A percentile compares a stretch with the other conserved stretches of the same genome.
Conservation (phyloP, 2,888 invertebrate genomes). For the Hirtodrosophila trivittata region DNA sequence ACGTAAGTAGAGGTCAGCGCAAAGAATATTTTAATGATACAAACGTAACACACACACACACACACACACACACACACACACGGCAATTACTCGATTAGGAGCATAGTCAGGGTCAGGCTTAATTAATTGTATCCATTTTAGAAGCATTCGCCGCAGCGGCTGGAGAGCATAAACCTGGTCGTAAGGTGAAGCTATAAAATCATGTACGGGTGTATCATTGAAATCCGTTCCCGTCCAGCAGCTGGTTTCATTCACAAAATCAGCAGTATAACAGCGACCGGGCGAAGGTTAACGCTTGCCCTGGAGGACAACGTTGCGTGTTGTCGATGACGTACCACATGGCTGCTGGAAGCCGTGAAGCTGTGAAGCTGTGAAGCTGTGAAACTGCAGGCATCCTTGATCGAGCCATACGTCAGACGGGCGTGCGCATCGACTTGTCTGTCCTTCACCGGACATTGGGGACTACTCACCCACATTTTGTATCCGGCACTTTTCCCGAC, state of each 20-base stretch:
- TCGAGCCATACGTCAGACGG: conserved; percentile 55
- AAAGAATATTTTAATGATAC: conserved; percentile 38
- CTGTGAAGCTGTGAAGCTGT: conserved; percentile 3
- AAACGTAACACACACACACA: conserved; percentile 13
- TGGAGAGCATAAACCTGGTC: no score
- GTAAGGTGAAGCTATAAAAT: background rate
- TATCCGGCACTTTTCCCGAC: conserved; percentile 1
- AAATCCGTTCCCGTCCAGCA: conserved; percentile 9
- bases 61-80: background rate
- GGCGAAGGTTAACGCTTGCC: conserved; percentile 71
- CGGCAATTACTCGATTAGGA: conserved; percentile 43
- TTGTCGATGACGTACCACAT: conserved; percentile 62
- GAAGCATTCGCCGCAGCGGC: background rate
- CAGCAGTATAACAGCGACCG: conserved; percentile 28
- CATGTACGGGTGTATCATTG: background rate
- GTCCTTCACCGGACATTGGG: conserved; percentile 28
- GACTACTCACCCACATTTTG: conserved; percentile 1
- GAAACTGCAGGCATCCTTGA: conserved; percentile 60
- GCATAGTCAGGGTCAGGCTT: conserved; percentile 13
- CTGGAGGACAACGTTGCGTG: conserved; percentile 50
- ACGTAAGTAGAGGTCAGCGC: conserved; percentile 10
- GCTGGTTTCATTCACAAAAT: conserved; percentile 60
- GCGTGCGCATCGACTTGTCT: conserved; percentile 25
- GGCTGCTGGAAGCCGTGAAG: conserved; percentile 13
- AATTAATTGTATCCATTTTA: conserved; percentile 52